These are phyloP conservation scores for Sceloporus undulatus DNA, from an alignment of 2,113 vertebrate species.

Conservation along the genomic window DNA sequence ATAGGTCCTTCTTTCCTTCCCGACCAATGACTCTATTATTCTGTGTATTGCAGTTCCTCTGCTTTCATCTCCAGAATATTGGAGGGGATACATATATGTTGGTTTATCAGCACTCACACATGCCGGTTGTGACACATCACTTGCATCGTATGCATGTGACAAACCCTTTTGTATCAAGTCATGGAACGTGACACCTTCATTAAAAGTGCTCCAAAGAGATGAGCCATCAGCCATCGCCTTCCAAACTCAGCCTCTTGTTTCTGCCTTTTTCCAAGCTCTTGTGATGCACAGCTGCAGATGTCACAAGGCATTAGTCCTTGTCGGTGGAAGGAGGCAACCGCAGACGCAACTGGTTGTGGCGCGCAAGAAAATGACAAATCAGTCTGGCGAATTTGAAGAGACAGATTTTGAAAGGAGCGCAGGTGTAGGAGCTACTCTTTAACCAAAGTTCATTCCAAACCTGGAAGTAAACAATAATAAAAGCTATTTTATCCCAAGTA, in stretches of 20 bases:
- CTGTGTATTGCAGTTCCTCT: no score
- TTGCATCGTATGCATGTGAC: background rate
- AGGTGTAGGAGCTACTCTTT: slow-evolving; percentile 62
- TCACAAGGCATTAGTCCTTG: slow-evolving; percentile 63
- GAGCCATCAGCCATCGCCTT: slow-evolving; percentile 14
- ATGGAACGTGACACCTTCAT: slow-evolving; percentile 26
- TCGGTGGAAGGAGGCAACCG: slow-evolving; percentile 48
- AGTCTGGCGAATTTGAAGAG: slow-evolving; percentile 70
- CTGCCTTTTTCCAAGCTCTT: slow-evolving; percentile 50
- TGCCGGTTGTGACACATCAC: background rate
- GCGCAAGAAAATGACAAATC: slow-evolving; percentile 74
- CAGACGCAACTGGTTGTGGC: slow-evolving; percentile 68
- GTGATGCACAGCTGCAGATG: slow-evolving; percentile 71
- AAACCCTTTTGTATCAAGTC: background rate
- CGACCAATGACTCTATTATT: no score
- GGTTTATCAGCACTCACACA: background rate
- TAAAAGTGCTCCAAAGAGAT: slow-evolving; percentile 45
- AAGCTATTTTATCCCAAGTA: slow-evolving; percentile 62
- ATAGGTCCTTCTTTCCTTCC: background rate
- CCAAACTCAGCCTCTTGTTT: slow-evolving; percentile 45
- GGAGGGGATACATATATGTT: no score
- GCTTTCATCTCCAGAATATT: background rate
- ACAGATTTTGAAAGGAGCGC: slow-evolving; percentile 70
- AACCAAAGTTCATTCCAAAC: slow-evolving; percentile 69
- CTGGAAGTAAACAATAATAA: slow-evolving; percentile 70